Percentiles rank a stretch among this genome's conserved stretches.
Evolutionary conservation across 1,140 invertebrate genomes (phyloP).

Genomic region (Brachionus manjavacas): DNA sequence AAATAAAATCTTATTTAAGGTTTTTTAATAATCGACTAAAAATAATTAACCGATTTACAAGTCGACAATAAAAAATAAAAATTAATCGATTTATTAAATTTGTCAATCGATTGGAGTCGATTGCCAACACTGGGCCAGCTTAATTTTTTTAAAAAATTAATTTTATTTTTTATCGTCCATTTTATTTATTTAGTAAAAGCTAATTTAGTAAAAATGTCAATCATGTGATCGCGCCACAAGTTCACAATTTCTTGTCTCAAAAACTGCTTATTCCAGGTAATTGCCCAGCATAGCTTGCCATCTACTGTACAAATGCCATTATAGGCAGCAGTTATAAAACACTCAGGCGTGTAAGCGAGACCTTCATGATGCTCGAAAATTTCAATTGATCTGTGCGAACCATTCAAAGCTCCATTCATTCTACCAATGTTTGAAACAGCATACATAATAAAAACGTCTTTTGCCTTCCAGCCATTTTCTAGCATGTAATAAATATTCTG

Average conservation of each 20-base stretch:
- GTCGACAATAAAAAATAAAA: too few relatives aligned
- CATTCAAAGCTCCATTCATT: not conserved
- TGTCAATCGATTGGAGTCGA: too few relatives aligned
- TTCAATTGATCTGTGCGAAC: not conserved
- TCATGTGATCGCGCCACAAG: not conserved
- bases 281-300: not conserved
- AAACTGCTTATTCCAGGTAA: not conserved
- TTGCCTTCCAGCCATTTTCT: not conserved
- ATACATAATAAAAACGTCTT: not conserved
- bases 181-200: too few relatives aligned
- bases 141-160: too few relatives aligned
- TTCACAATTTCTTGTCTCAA: not conserved
- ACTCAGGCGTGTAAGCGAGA: not conserved
- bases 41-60: too few relatives aligned
- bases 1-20: too few relatives aligned
- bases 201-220: not conserved
- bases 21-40: too few relatives aligned
- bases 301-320: not conserved
- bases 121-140: too few relatives aligned
- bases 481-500: not conserved
- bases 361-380: not conserved
- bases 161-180: too few relatives aligned
- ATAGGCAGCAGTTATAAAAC: not conserved
- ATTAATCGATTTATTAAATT: too few relatives aligned
- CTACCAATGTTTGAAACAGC: not conserved